phyloP scores from a whole-genome alignment of 2,888 invertebrate species.

The Diachrysia chrysitis region DNA sequence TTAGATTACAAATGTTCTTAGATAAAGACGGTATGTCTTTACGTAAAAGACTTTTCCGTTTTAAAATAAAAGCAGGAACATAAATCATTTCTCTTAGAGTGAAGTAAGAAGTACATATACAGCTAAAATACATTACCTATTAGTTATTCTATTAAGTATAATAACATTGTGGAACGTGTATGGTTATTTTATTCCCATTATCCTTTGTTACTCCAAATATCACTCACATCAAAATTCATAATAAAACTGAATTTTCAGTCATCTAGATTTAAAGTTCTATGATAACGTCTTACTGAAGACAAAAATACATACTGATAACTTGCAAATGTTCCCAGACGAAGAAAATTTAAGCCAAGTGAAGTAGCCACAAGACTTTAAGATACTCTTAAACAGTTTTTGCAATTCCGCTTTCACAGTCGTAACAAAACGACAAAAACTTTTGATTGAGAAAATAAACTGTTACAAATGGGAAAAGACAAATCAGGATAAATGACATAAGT shows the following conservation, averaged over 20 bases:
- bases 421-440: slow-evolving; percentile 31
- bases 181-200: neutral
- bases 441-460: slow-evolving; percentile 25
- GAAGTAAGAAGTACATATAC: no score
- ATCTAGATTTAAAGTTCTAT: slow-evolving; percentile 16
- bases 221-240: no score
- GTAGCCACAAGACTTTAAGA: slow-evolving; percentile 7
- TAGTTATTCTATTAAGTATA: no score
- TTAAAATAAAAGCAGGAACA: neutral
- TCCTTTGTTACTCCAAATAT: neutral
- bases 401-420: slow-evolving; percentile 23
- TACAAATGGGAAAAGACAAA: slow-evolving; percentile 4
- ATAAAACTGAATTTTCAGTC: neutral
- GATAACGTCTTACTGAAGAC: slow-evolving; percentile 3
- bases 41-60: neutral
- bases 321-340: slow-evolving; percentile 20
- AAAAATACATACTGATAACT: slow-evolving; percentile 16
- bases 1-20: slow-evolving; percentile 5
- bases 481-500: slow-evolving; percentile 6
- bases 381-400: slow-evolving; percentile 28
- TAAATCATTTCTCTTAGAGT: no score
- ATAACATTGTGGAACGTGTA: no score
- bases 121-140: no score
- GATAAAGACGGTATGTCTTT: neutral
- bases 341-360: slow-evolving; percentile 18